A percentile compares a stretch with the other conserved stretches of the same genome.
These are phyloP conservation scores for Acrocephalus scirpaceus DNA, from an alignment of 2,797 vertebrate species.

Conservation along the genomic window DNA sequence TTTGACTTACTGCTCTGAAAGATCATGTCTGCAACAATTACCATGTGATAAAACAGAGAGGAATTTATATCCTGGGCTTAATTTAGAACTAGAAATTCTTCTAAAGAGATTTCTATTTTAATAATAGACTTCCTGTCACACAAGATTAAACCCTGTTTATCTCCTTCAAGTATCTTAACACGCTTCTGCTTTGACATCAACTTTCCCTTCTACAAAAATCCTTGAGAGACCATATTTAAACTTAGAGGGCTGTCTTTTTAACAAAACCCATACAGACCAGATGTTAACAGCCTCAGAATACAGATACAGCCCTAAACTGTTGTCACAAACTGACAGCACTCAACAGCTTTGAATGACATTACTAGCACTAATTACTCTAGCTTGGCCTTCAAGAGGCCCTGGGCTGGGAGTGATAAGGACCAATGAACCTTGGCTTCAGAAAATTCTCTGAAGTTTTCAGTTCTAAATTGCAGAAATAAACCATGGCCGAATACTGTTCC, in stretches of 20 bases:
- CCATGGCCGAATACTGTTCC: background rate
- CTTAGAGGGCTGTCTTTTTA: background rate
- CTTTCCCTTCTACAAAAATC: conserved; percentile 1
- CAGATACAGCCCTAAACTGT: background rate
- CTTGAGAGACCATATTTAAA: background rate
- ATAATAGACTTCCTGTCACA: conserved; percentile 37
- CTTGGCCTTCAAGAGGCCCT: background rate
- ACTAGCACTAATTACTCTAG: conserved; percentile 17
- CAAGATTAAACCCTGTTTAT: conserved; percentile 25
- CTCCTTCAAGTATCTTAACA: background rate
- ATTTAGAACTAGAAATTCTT: conserved; percentile 28
- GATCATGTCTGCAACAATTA: conserved; percentile 3
- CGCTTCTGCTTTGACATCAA: background rate
- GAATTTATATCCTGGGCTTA: background rate
- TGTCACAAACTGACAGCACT: conserved; percentile 9
- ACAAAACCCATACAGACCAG: background rate
- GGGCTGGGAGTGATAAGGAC: background rate
- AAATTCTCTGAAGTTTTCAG: background rate
- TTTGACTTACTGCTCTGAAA: background rate
- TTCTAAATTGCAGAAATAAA: background rate
- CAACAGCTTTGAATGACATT: background rate
- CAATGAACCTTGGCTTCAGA: background rate
- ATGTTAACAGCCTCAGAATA: background rate
- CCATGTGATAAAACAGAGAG: conserved; percentile 9
- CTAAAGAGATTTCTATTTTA: conserved; percentile 22